Evolutionary conservation across 2,113 vertebrate species (phyloP).

Genomic region (Garra rufa): DNA sequence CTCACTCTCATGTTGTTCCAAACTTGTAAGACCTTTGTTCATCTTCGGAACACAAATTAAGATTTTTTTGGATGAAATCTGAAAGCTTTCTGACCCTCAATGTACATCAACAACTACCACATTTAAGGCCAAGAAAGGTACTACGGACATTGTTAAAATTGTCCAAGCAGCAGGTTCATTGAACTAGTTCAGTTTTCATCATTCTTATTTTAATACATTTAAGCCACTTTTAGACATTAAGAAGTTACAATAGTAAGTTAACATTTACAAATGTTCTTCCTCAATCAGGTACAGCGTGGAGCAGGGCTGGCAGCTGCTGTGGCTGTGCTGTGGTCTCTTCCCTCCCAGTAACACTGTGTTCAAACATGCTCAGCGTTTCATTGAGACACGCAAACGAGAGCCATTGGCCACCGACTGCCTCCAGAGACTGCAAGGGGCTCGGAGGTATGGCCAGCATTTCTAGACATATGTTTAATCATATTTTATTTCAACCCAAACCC

Average conservation of each 20-base stretch:
- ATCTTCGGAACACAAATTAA: no score
- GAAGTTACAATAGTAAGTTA: background rate
- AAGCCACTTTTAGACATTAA: background rate
- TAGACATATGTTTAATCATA: background rate
- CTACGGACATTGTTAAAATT: no score
- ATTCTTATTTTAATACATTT: background rate
- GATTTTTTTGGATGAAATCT: no score
- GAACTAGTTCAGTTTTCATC: background rate
- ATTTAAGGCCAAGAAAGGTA: no score
- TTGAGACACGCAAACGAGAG: constrained; percentile 82
- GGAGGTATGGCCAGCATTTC: constrained; percentile 77
- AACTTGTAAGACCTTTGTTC: no score
- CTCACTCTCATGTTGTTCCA: no score
- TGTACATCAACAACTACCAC: no score
- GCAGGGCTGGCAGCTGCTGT: constrained; percentile 93
- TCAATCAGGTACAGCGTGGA: constrained; percentile 84
- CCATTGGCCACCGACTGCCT: constrained; percentile 81
- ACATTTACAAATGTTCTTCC: background rate
- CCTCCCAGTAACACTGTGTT: constrained; percentile 85
- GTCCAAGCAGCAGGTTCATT: background rate
- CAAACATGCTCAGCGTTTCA: constrained; percentile 86
- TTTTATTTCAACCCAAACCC: background rate
- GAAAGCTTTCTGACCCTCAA: no score
- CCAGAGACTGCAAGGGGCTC: constrained; percentile 82
- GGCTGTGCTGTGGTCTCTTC: constrained; percentile 94